Evolutionary conservation across 1,140 invertebrate genomes (phyloP).

Genomic region (Nephila pilipes): DNA sequence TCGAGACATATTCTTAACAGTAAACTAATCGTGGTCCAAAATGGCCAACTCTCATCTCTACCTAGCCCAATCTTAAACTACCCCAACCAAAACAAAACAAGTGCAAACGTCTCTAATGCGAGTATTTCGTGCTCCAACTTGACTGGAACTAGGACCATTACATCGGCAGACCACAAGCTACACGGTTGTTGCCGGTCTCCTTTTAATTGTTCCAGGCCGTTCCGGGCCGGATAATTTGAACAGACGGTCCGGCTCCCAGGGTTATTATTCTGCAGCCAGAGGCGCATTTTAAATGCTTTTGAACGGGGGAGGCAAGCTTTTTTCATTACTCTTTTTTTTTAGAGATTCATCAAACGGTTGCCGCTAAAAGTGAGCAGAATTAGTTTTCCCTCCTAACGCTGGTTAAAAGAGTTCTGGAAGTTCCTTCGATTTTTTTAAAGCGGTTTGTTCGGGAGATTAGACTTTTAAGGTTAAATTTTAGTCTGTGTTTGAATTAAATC

Average conservation of each 20-base stretch:
- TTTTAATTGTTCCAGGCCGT: slow-evolving; percentile 68
- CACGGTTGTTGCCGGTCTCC: slow-evolving; percentile 39
- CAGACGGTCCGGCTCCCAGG: slow-evolving; percentile 56
- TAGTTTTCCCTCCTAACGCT: background rate
- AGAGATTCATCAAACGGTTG: background rate
- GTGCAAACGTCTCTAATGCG: slow-evolving; percentile 70
- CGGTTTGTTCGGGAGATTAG: background rate
- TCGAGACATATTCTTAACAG: too few relatives aligned
- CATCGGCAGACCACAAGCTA: slow-evolving; percentile 69
- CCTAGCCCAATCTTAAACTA: background rate
- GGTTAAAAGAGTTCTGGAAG: background rate
- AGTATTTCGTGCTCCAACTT: slow-evolving; percentile 66
- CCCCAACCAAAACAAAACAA: slow-evolving; percentile 47
- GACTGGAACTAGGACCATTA: slow-evolving; percentile 73
- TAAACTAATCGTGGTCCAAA: background rate
- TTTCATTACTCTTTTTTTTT: background rate
- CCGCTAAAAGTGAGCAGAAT: slow-evolving; percentile 9
- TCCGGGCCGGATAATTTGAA: slow-evolving; percentile 61
- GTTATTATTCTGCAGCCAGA: slow-evolving; percentile 35
- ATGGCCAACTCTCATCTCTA: background rate
- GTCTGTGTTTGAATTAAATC: background rate
- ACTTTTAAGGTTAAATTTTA: background rate
- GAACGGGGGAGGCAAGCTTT: background rate
- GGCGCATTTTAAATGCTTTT: slow-evolving; percentile 43
- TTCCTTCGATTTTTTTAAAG: background rate